A percentile compares a stretch with the other conserved stretches of the same genome.
phyloP scores from a whole-genome alignment of 2,113 vertebrate genomes.

The Sula dactylatra region DNA sequence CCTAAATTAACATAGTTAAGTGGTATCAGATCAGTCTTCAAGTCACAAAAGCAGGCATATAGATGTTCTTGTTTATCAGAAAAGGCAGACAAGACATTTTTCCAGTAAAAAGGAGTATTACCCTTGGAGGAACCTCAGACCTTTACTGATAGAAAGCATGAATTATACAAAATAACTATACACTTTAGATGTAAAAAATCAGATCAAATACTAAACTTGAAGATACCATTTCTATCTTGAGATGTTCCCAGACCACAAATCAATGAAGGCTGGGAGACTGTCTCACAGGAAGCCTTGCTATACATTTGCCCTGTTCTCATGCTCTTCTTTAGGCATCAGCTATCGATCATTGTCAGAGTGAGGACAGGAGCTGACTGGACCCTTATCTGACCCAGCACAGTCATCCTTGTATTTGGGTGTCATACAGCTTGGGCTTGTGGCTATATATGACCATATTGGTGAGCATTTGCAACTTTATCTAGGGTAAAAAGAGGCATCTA shows the following conservation, averaged over 20 bases:
- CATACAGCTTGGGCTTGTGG: neutral
- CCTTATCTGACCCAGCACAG: neutral
- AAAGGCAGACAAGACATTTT: conserved; percentile 39
- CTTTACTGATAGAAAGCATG: neutral
- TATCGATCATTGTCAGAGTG: neutral
- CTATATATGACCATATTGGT: neutral
- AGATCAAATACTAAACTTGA: neutral
- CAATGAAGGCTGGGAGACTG: neutral
- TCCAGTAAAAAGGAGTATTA: conserved; percentile 29
- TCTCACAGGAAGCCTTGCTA: neutral
- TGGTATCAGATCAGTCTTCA: neutral
- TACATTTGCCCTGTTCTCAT: neutral
- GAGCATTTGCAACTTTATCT: neutral
- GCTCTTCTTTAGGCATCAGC: neutral
- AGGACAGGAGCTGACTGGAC: neutral
- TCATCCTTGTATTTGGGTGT: neutral
- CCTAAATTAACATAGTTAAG: conserved; percentile 13
- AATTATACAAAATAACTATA: conserved; percentile 27
- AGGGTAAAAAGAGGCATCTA: neutral
- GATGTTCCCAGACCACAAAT: conserved; percentile 11
- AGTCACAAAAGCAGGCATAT: neutral
- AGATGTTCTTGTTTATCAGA: conserved; percentile 22
- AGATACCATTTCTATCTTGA: neutral
- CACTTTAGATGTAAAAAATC: neutral
- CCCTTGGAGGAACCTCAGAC: neutral